Conservation (phyloP, 1,140 invertebrate genomes). For the Trichomalopsis sarcophagae region DNA sequence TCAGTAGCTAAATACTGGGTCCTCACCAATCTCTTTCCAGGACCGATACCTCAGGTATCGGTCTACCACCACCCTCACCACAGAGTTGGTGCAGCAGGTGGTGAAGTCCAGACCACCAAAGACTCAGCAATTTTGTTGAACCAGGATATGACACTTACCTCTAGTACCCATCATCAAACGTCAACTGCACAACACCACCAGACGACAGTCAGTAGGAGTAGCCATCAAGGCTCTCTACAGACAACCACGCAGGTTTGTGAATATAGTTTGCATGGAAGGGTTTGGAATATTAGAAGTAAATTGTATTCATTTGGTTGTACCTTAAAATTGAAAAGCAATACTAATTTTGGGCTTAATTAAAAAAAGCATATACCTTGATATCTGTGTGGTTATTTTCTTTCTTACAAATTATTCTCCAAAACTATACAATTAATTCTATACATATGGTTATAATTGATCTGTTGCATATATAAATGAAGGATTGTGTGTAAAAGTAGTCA, state of each 20-base stretch:
- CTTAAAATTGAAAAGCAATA: neutral
- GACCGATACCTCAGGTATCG: conserved; percentile 75
- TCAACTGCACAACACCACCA: conserved; percentile 70
- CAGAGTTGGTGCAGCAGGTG: conserved; percentile 53
- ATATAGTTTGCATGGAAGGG: neutral
- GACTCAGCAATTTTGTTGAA: conserved; percentile 64
- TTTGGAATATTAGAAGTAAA: neutral
- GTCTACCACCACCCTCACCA: conserved; percentile 72
- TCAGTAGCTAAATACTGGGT: conserved; percentile 77
- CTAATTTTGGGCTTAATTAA: neutral
- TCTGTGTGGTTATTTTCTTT: neutral
- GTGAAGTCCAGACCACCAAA: conserved; percentile 59
- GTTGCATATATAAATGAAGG: too few species aligned
- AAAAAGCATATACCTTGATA: neutral
- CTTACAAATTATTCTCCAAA: neutral
- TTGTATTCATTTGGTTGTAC: neutral
- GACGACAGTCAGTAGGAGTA: conserved; percentile 67
- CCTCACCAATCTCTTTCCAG: conserved; percentile 75
- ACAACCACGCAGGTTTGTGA: conserved; percentile 71
- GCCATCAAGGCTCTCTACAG: conserved; percentile 69
- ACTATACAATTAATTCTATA: neutral
- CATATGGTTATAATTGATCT: too few species aligned
- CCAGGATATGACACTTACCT: conserved; percentile 70
- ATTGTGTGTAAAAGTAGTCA: neutral
- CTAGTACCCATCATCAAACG: conserved; percentile 66